Evolutionary conservation across 1,140 invertebrate genomes (phyloP).

Genomic region (Cydia strobilella): DNA sequence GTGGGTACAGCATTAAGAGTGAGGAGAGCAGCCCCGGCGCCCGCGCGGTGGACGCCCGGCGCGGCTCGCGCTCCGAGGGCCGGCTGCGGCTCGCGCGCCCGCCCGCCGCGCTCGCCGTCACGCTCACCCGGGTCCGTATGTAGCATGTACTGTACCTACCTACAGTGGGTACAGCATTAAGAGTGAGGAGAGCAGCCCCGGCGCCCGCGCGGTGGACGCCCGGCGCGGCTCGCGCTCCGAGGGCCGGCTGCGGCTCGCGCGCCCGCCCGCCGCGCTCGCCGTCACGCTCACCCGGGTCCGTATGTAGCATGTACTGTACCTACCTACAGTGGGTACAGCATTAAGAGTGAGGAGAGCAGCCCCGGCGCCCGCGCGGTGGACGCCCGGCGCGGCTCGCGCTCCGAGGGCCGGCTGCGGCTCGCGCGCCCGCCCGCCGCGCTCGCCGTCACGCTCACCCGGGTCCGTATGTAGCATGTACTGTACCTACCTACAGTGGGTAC

Average conservation of each 20-base stretch:
- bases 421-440: constrained; percentile 55
- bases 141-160: too few species aligned
- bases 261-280: constrained; percentile 59
- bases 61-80: constrained; percentile 55
- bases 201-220: constrained; percentile 60
- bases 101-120: constrained; percentile 61
- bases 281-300: constrained; percentile 51
- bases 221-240: constrained; percentile 52
- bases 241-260: constrained; percentile 56
- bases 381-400: constrained; percentile 53
- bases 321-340: too few species aligned
- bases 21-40: constrained; percentile 81
- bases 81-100: constrained; percentile 53
- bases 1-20: too few species aligned
- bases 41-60: constrained; percentile 57
- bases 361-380: constrained; percentile 60
- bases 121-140: constrained; percentile 46
- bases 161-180: too few species aligned
- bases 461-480: background rate
- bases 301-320: background rate
- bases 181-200: constrained; percentile 82
- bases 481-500: too few species aligned
- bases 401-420: constrained; percentile 56
- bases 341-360: constrained; percentile 85
- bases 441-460: constrained; percentile 58